Percentiles rank a stretch among this genome's conserved stretches.
phyloP scores from a whole-genome alignment of 2,888 invertebrate genomes.

The Philereme transversata region DNA sequence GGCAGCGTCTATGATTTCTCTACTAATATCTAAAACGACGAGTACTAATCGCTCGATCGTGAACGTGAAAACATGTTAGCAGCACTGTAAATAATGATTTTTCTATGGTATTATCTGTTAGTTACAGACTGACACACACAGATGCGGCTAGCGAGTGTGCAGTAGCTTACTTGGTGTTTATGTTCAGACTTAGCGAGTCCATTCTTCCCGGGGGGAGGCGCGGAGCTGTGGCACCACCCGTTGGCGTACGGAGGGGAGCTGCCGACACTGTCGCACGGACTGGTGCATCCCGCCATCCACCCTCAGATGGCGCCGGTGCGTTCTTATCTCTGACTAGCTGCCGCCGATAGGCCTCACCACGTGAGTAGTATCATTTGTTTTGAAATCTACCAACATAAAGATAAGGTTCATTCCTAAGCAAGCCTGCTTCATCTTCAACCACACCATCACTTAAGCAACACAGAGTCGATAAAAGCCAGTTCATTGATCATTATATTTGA shows the following conservation, averaged over 20 bases:
- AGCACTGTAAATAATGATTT: slow-evolving; percentile 72
- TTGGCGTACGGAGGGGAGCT: slow-evolving; percentile 92
- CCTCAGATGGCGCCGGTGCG: slow-evolving; percentile 97
- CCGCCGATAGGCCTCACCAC: slow-evolving; percentile 90
- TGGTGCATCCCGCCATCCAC: slow-evolving; percentile 98
- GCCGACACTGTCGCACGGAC: slow-evolving; percentile 93
- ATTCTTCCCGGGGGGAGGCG: slow-evolving; percentile 94
- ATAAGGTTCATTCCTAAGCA: too few relatives aligned
- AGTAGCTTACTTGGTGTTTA: slow-evolving; percentile 31
- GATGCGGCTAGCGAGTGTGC: slow-evolving; percentile 34
- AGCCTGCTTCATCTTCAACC: too few relatives aligned
- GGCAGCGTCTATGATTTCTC: slow-evolving; percentile 12
- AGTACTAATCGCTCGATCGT: slow-evolving; percentile 22
- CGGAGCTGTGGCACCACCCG: slow-evolving; percentile 97
- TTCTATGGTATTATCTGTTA: slow-evolving; percentile 49
- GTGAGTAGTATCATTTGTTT: slow-evolving; percentile 67
- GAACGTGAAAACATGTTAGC: slow-evolving; percentile 66
- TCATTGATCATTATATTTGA: too few relatives aligned
- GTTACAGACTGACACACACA: slow-evolving; percentile 34
- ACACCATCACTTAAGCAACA: too few relatives aligned
- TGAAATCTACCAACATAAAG: too few relatives aligned
- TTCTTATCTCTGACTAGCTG: slow-evolving; percentile 98
- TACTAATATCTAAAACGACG: slow-evolving; percentile 25
- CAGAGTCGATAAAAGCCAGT: too few relatives aligned
- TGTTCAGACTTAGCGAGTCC: slow-evolving; percentile 96